A percentile compares a stretch with the other conserved stretches of the same genome.
These are phyloP conservation scores for Nilaparvata lugens DNA, from an alignment of 1,140 invertebrate species.

Conservation along the genomic window DNA sequence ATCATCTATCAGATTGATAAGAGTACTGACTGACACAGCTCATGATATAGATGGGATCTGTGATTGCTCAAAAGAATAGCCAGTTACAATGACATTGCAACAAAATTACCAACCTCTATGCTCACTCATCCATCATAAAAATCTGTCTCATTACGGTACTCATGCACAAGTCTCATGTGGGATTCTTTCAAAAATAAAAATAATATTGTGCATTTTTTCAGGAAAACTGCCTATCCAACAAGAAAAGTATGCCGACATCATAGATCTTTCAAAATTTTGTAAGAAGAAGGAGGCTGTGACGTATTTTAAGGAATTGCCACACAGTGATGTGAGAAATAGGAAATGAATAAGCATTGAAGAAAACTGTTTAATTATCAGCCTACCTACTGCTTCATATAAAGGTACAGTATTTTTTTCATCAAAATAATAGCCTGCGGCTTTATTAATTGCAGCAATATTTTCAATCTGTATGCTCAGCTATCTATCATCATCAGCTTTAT, in stretches of 20 bases:
- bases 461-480: no score
- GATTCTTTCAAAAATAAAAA: background rate
- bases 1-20: no score
- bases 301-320: constrained; percentile 2
- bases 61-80: no score
- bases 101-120: background rate
- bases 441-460: no score
- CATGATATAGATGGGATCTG: no score
- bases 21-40: no score
- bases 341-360: no score
- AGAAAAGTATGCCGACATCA: constrained; percentile 6
- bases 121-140: background rate
- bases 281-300: constrained; percentile 1
- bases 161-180: background rate
- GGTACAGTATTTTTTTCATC: no score
- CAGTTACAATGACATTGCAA: background rate
- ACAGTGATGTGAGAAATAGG: background rate
- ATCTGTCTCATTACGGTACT: background rate
- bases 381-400: no score
- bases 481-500: no score
- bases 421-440: no score
- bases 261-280: background rate
- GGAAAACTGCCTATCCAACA: constrained; percentile 1
- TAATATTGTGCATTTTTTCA: background rate
- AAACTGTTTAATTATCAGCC: no score